Conservation (phyloP, 1,140 invertebrate genomes). For the Drosophila biarmipes region DNA sequence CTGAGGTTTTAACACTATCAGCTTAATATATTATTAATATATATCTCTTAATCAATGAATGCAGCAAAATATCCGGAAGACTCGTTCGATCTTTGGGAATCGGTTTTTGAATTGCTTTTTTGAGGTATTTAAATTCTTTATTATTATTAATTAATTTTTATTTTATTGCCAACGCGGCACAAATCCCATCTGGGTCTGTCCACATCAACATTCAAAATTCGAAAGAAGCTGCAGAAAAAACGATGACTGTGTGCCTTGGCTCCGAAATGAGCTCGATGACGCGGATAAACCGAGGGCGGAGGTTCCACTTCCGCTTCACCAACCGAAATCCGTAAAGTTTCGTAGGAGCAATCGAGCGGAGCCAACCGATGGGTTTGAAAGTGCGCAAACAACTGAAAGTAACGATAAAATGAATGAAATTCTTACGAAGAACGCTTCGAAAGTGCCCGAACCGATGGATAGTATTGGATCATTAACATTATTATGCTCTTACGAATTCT, state of each 20-base stretch:
- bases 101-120: constrained; percentile 4
- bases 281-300: constrained; percentile 8
- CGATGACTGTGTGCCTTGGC: constrained; percentile 67
- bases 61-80: constrained; percentile 23
- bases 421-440: too few species aligned
- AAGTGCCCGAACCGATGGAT: too few species aligned
- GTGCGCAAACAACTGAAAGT: too few species aligned
- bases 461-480: too few species aligned
- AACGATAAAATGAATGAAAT: too few species aligned
- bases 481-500: too few species aligned
- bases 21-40: too few species aligned
- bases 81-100: not conserved
- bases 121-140: constrained; percentile 60
- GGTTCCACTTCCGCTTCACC: too few species aligned
- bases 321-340: too few species aligned
- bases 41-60: constrained; percentile 5
- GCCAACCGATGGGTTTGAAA: too few species aligned
- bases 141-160: constrained; percentile 57
- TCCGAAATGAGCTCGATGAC: constrained; percentile 61
- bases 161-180: constrained; percentile 54
- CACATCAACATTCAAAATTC: constrained; percentile 62
- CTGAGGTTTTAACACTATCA: too few species aligned
- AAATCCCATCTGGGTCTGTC: constrained; percentile 35
- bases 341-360: too few species aligned
- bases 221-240: constrained; percentile 43